phyloP scores from a whole-genome alignment of 2,797 vertebrate species.

The Salmo trutta region DNA sequence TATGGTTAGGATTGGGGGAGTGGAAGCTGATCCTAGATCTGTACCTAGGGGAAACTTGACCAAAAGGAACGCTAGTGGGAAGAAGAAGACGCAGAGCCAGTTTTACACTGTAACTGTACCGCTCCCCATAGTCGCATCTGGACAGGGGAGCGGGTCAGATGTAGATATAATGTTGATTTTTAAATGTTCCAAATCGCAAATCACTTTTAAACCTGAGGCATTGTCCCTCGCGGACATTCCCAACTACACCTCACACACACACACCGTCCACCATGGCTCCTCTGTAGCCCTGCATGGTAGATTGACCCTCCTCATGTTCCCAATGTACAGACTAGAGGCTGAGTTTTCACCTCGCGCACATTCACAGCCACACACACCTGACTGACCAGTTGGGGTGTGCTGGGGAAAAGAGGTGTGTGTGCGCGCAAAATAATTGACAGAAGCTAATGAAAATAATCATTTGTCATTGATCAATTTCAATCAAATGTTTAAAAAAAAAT shows the following conservation, averaged over 20 bases:
- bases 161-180: constrained; percentile 1
- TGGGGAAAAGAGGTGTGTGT: background rate
- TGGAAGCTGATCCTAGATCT: background rate
- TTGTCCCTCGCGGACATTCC: background rate
- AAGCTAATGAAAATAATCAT: background rate
- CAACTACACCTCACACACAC: background rate
- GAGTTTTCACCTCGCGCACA: background rate
- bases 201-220: background rate
- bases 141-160: background rate
- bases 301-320: background rate
- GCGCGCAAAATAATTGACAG: background rate
- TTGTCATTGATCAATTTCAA: background rate
- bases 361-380: background rate
- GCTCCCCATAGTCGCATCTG: constrained; percentile 19
- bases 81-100: constrained; percentile 31
- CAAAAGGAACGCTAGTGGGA: background rate
- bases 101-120: constrained; percentile 69
- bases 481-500: background rate
- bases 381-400: background rate
- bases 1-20: background rate
- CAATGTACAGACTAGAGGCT: background rate
- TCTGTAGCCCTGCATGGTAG: background rate
- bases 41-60: constrained; percentile 19
- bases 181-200: background rate
- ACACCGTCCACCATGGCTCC: background rate